A percentile compares a stretch with the other conserved stretches of the same genome.
Evolutionary conservation across 2,113 vertebrate genomes (phyloP).

Genomic region (Cranoglanis bouderius): DNA sequence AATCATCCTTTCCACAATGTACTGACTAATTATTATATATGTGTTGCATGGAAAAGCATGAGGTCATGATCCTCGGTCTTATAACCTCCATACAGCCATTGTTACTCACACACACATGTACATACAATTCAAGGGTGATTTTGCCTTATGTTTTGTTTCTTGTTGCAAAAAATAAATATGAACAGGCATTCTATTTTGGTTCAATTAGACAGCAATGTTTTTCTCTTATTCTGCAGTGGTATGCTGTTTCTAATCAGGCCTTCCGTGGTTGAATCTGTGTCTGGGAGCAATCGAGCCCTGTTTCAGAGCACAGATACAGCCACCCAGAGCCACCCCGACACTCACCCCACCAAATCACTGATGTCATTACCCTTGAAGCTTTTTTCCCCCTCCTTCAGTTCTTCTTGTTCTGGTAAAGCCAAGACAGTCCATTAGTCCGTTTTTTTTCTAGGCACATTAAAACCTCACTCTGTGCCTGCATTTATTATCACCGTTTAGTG

Average conservation of each 20-base stretch:
- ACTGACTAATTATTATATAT: constrained; percentile 37
- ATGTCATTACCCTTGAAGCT: constrained; percentile 56
- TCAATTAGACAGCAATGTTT: constrained; percentile 44
- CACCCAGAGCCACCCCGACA: constrained; percentile 50
- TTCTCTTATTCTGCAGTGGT: constrained; percentile 36
- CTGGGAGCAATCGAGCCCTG: constrained; percentile 57
- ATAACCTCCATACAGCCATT: neutral
- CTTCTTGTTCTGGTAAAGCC: constrained; percentile 38
- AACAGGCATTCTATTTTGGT: constrained; percentile 15
- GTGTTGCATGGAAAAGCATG: constrained; percentile 22
- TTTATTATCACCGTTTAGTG: constrained; percentile 11
- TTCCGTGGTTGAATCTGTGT: constrained; percentile 54
- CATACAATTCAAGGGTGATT: neutral
- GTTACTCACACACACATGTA: neutral
- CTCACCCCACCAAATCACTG: constrained; percentile 45
- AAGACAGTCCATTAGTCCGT: constrained; percentile 38
- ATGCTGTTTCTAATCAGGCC: constrained; percentile 55
- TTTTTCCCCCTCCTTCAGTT: constrained; percentile 14
- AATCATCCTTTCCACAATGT: constrained; percentile 13
- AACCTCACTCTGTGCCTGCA: neutral
- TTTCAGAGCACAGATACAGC: constrained; percentile 46
- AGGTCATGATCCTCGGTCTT: constrained; percentile 13
- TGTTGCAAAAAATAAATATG: constrained; percentile 3
- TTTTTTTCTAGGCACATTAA: constrained; percentile 19
- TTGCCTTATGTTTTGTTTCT: constrained; percentile 17